Evolutionary conservation across 2,888 invertebrate species (phyloP).

Genomic region (Zhuqinia jingwanae): DNA sequence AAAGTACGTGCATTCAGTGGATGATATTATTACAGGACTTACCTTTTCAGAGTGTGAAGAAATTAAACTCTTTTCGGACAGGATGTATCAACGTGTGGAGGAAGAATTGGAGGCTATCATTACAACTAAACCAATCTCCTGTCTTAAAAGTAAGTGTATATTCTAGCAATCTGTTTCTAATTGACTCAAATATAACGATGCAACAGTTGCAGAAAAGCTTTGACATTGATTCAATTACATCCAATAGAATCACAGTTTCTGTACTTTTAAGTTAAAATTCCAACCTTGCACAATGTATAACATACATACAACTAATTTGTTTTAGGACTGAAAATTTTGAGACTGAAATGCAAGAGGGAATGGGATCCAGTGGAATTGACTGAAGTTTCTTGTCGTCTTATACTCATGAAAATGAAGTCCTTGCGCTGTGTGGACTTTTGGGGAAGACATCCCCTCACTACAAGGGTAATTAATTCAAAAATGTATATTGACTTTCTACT

Average conservation of each 20-base stretch:
- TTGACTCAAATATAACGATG: no score
- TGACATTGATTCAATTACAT: no score
- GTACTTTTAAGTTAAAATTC: no score
- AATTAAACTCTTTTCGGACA: conserved; percentile 18
- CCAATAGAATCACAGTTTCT: no score
- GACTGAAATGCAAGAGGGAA: conserved; percentile 70
- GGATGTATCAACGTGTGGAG: conserved; percentile 38
- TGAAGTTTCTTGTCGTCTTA: conserved; percentile 73
- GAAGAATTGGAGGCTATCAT: conserved; percentile 57
- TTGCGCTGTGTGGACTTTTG: conserved; percentile 73
- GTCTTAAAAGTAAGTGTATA: conserved; percentile 68
- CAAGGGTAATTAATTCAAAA: conserved; percentile 14
- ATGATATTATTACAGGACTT: conserved; percentile 73
- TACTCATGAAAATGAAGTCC: conserved; percentile 70
- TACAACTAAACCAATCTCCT: conserved; percentile 68
- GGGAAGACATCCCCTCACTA: conserved; percentile 49
- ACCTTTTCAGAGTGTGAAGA: conserved; percentile 62
- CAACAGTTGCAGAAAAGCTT: no score
- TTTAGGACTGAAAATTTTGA: conserved; percentile 72
- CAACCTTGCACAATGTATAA: no score
- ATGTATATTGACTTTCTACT: no score
- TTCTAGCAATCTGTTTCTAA: background rate
- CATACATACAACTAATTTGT: background rate
- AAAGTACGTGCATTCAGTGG: conserved; percentile 66
- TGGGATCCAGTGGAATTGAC: conserved; percentile 73